Percentiles rank a stretch among this genome's conserved stretches.
Conservation (phyloP, 2,113 vertebrate species). For the Onychostruthus taczanowskii region DNA sequence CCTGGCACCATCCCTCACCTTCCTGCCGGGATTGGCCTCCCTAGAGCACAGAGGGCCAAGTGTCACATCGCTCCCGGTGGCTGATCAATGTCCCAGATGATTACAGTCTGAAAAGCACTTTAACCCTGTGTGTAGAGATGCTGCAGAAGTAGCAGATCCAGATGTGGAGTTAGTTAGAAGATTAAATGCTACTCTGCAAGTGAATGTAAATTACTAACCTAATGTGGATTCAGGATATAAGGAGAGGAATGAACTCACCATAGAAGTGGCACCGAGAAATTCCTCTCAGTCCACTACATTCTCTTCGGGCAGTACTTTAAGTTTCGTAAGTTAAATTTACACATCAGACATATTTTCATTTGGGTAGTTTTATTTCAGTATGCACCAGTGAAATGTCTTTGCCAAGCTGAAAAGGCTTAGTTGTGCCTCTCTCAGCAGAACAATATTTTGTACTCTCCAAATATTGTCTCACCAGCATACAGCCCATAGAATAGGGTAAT, state of each 20-base stretch:
- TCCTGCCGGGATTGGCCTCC: not conserved
- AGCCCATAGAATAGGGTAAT: not conserved
- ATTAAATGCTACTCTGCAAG: not conserved
- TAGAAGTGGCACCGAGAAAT: not conserved
- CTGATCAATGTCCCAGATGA: not conserved
- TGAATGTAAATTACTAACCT: not conserved
- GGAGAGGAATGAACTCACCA: not conserved
- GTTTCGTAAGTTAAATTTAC: not conserved
- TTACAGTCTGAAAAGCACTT: not conserved
- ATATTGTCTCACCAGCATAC: not conserved
- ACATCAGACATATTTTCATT: not conserved
- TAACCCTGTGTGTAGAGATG: not conserved
- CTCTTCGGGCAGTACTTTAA: not conserved
- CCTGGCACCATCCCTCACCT: rapidly evolving
- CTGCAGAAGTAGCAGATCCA: not conserved
- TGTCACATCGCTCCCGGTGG: not conserved
- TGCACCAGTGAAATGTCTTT: not conserved
- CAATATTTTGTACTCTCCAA: not conserved
- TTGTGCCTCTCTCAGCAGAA: not conserved
- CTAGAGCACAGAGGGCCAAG: not conserved
- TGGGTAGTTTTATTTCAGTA: not conserved
- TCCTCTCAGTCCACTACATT: not conserved
- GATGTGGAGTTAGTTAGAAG: not conserved
- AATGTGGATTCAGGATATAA: not conserved
- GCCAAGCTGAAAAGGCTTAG: not conserved